Base-by-base conservation (phyloP, 1,140 invertebrate species). In the Philaenus spumarius region DNA sequence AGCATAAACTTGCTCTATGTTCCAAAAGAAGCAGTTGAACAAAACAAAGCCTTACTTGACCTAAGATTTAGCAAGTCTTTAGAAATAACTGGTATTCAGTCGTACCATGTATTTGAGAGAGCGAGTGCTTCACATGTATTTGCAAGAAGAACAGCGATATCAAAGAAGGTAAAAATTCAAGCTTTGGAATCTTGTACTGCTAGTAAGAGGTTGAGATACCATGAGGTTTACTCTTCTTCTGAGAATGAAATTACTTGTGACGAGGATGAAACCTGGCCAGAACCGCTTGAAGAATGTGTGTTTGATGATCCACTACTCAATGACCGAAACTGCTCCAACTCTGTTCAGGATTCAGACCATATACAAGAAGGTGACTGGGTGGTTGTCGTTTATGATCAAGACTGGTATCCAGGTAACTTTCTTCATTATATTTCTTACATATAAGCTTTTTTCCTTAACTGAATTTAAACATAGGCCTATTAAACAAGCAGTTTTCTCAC, bases 51-150 rank as follows among this genome's bases (percentile, higher is more conserved):
- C 46, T 7, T 48, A 4, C 15, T 48, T 4, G 46, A 48, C 15
- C 6, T 9, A 17, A 48, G 46, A 23, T 48, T 48, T 17, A 48
- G 46, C 15, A 48, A 24, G 11, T 4, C 20, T 24, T 17, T 22
- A 15, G 46, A 48, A 48, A 48, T 20, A 6, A 19, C 46, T 48
- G 46, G 46, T 11, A 48, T 48, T 15, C 46, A 48, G 22, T 48
- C 46, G 7, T 48, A 48, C 46, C 14, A 23, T 23, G 22, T 17
- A 6, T 48, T 48, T 48, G 6, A 23, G 46, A 48, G 46, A 48
- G 46, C 11, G 26, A 15, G 15, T 34, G 19, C 40, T 22, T 54
- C 56, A 50, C 47, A 58, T 43, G 39, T 55, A 19, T 39, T 51
- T 39, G 46, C 46, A 5, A 17, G 17, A 7, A 5, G 26, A 48